These are phyloP conservation scores for Zonitis immaculata DNA, from an alignment of 2,888 invertebrate species.

Conservation along the genomic window DNA sequence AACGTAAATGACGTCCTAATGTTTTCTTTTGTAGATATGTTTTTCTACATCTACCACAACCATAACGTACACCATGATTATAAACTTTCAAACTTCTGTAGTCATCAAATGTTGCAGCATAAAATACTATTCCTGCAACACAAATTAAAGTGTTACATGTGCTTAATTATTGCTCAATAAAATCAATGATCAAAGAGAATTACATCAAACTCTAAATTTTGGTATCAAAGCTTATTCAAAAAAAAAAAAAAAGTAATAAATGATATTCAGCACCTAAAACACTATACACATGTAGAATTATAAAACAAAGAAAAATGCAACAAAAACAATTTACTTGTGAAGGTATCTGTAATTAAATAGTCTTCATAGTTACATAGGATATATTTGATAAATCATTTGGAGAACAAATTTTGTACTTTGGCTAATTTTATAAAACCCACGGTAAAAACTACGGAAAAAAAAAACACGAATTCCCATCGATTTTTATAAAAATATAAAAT, in stretches of 20 bases:
- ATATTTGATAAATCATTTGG: not conserved
- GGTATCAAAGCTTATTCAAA: conserved; percentile 8
- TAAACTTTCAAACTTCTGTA: conserved; percentile 41
- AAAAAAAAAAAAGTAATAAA: too few species aligned
- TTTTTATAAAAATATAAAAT: too few species aligned
- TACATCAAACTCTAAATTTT: conserved; percentile 14
- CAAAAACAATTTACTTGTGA: not conserved
- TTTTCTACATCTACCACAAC: conserved; percentile 41
- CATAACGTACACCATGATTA: conserved; percentile 40
- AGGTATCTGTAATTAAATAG: not conserved
- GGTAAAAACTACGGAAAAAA: not conserved
- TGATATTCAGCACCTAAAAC: conserved; percentile 2
- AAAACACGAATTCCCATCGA: too few species aligned
- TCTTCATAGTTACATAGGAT: not conserved
- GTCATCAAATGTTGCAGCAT: conserved; percentile 43
- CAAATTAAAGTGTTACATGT: conserved; percentile 9
- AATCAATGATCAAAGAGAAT: too few species aligned
- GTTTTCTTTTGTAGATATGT: conserved; percentile 46
- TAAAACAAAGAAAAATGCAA: not conserved
- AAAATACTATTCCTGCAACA: conserved; percentile 37
- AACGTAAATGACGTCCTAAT: conserved; percentile 47
- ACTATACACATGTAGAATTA: not conserved
- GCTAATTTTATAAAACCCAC: not conserved
- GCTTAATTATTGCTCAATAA: not conserved
- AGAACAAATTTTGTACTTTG: not conserved